A percentile compares a stretch with the other conserved stretches of the same genome.
Conservation (phyloP, 2,888 invertebrate species). For the Malacosoma neustria region DNA sequence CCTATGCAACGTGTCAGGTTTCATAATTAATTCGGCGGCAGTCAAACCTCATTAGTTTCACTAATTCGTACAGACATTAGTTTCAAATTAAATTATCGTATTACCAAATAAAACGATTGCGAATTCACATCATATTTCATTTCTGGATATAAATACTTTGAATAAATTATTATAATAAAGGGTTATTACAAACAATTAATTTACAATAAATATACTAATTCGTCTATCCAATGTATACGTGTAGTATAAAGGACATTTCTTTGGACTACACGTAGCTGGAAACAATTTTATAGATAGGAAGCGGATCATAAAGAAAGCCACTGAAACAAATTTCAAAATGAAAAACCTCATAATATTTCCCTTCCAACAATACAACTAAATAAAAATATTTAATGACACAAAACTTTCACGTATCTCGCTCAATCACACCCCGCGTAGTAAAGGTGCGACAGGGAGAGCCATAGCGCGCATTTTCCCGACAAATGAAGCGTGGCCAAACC, state of each 20-base stretch:
- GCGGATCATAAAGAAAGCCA: slow-evolving; percentile 49
- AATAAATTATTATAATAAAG: slow-evolving; percentile 7
- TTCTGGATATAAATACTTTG: neutral
- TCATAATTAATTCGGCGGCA: slow-evolving; percentile 21
- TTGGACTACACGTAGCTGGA: too few species aligned
- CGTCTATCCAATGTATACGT: too few species aligned
- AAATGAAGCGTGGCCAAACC: slow-evolving; percentile 76
- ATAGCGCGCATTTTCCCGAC: slow-evolving; percentile 66
- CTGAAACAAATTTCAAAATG: slow-evolving; percentile 40
- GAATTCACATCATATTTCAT: neutral
- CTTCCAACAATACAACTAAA: slow-evolving; percentile 65
- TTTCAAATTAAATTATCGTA: slow-evolving; percentile 10
- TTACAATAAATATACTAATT: too few species aligned
- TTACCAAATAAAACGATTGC: neutral
- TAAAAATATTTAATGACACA: slow-evolving; percentile 64
- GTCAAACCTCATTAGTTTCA: slow-evolving; percentile 32
- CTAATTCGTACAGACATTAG: slow-evolving; percentile 27
- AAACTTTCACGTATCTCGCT: slow-evolving; percentile 58
- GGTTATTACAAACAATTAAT: too few species aligned
- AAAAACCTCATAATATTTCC: slow-evolving; percentile 69
- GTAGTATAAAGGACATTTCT: too few species aligned
- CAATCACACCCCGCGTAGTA: slow-evolving; percentile 17
- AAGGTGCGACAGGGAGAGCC: slow-evolving; percentile 42
- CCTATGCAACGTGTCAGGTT: slow-evolving; percentile 19
- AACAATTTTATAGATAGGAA: too few species aligned